Evolutionary conservation across 2,797 vertebrate species (phyloP).

Genomic region (Fistularia commersonii): DNA sequence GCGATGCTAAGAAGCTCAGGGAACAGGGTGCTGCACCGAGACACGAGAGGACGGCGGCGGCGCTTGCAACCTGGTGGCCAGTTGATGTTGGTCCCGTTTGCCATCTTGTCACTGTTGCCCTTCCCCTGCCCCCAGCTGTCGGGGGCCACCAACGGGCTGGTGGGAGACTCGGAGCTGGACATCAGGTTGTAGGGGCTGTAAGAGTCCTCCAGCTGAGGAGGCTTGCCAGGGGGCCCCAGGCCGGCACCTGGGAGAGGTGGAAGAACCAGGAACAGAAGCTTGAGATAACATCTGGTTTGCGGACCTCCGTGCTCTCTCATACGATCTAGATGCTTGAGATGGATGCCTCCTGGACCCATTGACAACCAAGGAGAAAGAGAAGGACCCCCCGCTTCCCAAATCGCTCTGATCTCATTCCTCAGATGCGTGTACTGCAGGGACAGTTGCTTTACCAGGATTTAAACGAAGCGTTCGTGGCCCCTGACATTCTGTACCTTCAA

Average conservation of each 20-base stretch:
- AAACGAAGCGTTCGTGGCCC: no score
- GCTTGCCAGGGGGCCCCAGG: constrained; percentile 88
- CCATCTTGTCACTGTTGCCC: constrained; percentile 91
- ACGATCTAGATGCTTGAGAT: no score
- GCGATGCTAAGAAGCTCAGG: neutral
- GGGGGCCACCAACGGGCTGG: constrained; percentile 87
- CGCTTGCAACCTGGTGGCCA: constrained; percentile 90
- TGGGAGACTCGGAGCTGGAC: constrained; percentile 88
- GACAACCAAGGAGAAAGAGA: no score
- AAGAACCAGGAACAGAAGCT: neutral
- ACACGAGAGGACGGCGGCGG: neutral
- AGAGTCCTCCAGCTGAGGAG: constrained; percentile 88
- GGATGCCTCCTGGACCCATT: no score
- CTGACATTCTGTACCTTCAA: no score
- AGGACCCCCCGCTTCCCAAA: no score
- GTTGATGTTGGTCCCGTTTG: constrained; percentile 95
- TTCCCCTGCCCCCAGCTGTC: constrained; percentile 97
- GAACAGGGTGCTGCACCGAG: no score
- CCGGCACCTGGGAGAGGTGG: constrained; percentile 77
- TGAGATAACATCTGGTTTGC: no score
- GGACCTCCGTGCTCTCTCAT: no score
- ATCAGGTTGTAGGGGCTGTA: constrained; percentile 91
- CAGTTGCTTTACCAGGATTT: no score
- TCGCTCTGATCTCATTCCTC: no score
- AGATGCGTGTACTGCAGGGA: no score